phyloP scores from a whole-genome alignment of 2,888 invertebrate genomes.

The Tetranychus piercei region DNA sequence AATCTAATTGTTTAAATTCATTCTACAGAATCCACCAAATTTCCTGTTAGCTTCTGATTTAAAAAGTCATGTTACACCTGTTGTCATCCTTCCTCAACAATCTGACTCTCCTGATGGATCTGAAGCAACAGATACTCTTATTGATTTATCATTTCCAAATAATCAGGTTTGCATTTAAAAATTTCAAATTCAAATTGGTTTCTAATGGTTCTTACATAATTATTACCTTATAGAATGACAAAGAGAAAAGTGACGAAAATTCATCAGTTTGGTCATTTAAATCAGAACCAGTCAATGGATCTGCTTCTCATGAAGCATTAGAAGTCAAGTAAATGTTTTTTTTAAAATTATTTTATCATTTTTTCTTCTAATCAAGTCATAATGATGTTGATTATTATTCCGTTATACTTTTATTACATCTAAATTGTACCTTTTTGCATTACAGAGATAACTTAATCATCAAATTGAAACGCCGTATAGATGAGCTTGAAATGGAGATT shows the following conservation, averaged over 20 bases:
- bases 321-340: constrained; percentile 28
- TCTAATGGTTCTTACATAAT: not conserved
- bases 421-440: constrained; percentile 10
- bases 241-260: constrained; percentile 12
- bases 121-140: constrained; percentile 39
- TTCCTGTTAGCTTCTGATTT: constrained; percentile 80
- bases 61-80: constrained; percentile 78
- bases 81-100: constrained; percentile 56
- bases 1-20: too few relatives aligned
- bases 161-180: not conserved
- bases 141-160: constrained; percentile 30
- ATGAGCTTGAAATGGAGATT: constrained; percentile 45
- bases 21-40: constrained; percentile 61
- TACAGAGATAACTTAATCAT: constrained; percentile 54
- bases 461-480: constrained; percentile 42
- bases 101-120: constrained; percentile 36
- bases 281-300: constrained; percentile 11
- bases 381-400: constrained; percentile 29
- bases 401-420: constrained; percentile 32
- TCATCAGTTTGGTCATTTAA: constrained; percentile 15
- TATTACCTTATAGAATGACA: constrained; percentile 6
- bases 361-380: not conserved
- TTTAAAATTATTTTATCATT: not conserved
- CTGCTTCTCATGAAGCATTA: not conserved
- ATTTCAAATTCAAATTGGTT: constrained; percentile 5